A percentile compares a stretch with the other conserved stretches of the same genome.
Conservation (phyloP, 2,888 invertebrate species). For the Drosophila ezoana region DNA sequence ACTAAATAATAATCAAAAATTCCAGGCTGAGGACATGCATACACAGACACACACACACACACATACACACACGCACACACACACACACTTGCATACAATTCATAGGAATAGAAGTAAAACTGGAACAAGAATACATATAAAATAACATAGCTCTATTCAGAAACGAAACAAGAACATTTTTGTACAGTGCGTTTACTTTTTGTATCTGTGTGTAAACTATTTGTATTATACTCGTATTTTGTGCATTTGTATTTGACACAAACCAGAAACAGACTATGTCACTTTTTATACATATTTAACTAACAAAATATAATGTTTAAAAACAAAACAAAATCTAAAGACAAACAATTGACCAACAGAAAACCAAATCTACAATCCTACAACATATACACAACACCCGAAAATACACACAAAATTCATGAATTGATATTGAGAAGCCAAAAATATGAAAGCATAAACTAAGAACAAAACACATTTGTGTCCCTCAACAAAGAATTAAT, state of each 20-base stretch:
- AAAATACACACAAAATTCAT: constrained; percentile 31
- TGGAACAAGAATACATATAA: constrained; percentile 30
- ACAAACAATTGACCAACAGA: constrained; percentile 32
- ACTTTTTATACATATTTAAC: constrained; percentile 70
- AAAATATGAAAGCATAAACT: constrained; percentile 17
- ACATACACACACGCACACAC: constrained; percentile 17
- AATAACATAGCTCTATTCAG: constrained; percentile 40
- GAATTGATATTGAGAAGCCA: constrained; percentile 40
- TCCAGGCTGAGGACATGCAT: constrained; percentile 46
- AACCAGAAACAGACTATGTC: constrained; percentile 65
- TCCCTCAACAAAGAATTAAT: constrained; percentile 29
- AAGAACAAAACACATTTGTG: constrained; percentile 26
- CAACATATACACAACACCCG: constrained; percentile 37
- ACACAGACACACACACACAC: constrained; percentile 10
- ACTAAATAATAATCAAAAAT: constrained; percentile 77
- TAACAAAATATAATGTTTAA: constrained; percentile 18
- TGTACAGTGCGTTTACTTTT: constrained; percentile 75
- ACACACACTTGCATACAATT: constrained; percentile 7
- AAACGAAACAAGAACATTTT: constrained; percentile 51
- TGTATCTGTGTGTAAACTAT: constrained; percentile 70
- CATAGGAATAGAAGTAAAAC: constrained; percentile 8
- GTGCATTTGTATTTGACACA: constrained; percentile 72
- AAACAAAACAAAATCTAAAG: constrained; percentile 12
- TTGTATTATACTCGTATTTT: constrained; percentile 73
- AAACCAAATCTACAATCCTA: constrained; percentile 45